Evolutionary conservation across 2,113 vertebrate species (phyloP), one percentile per base, ranked within the genome.

Genomic region (Macquaria ambigua): DNA sequence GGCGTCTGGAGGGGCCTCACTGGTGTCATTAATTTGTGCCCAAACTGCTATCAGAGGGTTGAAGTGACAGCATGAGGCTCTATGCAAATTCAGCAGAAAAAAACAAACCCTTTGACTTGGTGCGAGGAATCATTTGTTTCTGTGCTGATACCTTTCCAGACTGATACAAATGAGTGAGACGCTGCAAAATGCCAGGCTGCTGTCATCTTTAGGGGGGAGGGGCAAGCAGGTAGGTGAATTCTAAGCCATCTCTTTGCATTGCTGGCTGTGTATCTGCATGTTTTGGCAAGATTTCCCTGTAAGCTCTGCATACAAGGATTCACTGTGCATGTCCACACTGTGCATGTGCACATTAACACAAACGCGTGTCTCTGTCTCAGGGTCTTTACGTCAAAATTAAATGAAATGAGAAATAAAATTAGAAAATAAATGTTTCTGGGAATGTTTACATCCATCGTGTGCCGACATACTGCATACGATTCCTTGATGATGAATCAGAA

Each of bases 21-120:
- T 83, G 86, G 82, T 87, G 92, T 89, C 90, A 94, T 92, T 93
- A 90, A 94, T 95, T 92, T 95, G 88, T 69, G 87, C 79, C 81
- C 83, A 88, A 90, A 83, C 92, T 87, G 87, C 83, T 84, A 90
- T 92, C 88, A 85, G 85, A 83, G 61, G 77, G 80, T 70, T 89
- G 83, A 89, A 71, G 87, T 34, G 81, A 92, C 91, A 84, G 85
- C 63, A 63, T 8, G n/a, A 75, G 63, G 56, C 66, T 71, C 52
- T 56, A 81, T 84, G 83, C 87, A 90, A 92, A 93, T 85, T 90
- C 81, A 83, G 81, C 81, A 79, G n/a, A 6, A 74, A 67, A 73
- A 81, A 52, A 50, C 67, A 39, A 56, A 74, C 0, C 50, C 66
- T 84, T 68, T 83, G 72, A 83, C 85, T 81, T 76, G 39, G 41